Conservation (phyloP, 1,140 invertebrate species). For the Sminthurides bifidus region DNA sequence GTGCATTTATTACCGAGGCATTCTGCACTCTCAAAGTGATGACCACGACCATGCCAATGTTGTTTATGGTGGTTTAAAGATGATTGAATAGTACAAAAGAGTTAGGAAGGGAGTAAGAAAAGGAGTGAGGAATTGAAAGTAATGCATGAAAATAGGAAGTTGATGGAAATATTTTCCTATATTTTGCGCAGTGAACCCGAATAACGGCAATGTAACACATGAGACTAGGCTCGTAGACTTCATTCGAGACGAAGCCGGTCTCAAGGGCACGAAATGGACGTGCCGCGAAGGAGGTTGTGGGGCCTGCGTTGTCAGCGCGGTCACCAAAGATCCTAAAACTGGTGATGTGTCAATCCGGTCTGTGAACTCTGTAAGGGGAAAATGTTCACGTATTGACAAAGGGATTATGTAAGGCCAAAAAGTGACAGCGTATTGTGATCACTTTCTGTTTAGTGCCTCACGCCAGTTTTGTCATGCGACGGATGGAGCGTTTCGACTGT, state of each 20-base stretch:
- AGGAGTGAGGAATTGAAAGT: no score
- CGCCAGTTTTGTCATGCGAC: slow-evolving; percentile 40
- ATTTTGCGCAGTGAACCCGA: no score
- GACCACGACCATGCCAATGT: no score
- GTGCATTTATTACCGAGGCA: no score
- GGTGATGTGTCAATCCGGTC: slow-evolving; percentile 24
- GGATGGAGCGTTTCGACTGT: slow-evolving; percentile 41
- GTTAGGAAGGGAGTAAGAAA: no score
- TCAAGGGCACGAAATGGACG: slow-evolving; percentile 59
- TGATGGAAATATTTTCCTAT: no score
- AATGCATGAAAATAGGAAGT: no score
- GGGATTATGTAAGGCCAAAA: neutral
- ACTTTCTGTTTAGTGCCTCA: slow-evolving; percentile 38
- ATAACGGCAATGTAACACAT: no score
- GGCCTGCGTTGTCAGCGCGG: slow-evolving; percentile 37
- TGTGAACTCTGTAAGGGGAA: slow-evolving; percentile 33
- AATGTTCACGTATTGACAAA: neutral
- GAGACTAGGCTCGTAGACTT: slow-evolving; percentile 37
- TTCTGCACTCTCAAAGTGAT: neutral
- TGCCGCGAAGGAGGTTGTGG: slow-evolving; percentile 47
- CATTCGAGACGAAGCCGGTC: slow-evolving; percentile 12
- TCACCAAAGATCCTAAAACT: slow-evolving; percentile 32
- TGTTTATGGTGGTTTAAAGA: no score
- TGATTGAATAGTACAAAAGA: no score
- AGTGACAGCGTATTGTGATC: neutral